phyloP scores from a whole-genome alignment of 1,140 invertebrate species.

The Camponotus floridanus region DNA sequence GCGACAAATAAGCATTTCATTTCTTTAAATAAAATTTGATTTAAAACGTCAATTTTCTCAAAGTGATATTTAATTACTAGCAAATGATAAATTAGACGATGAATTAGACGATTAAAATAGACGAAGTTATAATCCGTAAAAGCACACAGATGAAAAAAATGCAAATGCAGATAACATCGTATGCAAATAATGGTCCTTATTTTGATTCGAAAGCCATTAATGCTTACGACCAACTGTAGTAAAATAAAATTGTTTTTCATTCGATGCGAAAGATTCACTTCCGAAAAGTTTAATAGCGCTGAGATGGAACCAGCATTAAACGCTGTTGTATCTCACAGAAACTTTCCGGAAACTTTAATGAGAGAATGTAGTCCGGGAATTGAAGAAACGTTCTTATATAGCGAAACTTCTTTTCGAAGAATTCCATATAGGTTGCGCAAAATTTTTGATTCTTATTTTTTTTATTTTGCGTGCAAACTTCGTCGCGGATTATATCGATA shows the following conservation, averaged over 20 bases:
- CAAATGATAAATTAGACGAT: not conserved
- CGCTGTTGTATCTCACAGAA: conserved; percentile 50
- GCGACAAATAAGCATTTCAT: conserved; percentile 9
- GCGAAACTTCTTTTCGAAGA: conserved; percentile 37
- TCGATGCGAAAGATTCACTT: conserved; percentile 17
- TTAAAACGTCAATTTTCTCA: not conserved
- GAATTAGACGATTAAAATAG: not conserved
- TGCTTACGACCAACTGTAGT: not conserved
- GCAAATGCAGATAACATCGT: not conserved
- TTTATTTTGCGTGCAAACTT: conserved; percentile 31
- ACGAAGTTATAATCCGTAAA: not conserved
- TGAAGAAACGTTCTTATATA: conserved; percentile 62
- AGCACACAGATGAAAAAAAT: not conserved
- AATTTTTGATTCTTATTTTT: conserved; percentile 38
- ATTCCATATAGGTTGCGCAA: conserved; percentile 26
- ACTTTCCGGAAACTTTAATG: conserved; percentile 56
- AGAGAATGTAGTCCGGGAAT: conserved; percentile 60
- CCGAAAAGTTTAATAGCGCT: conserved; percentile 44
- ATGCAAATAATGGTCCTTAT: not conserved
- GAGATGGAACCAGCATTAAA: conserved; percentile 41
- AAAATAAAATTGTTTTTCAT: conserved; percentile 54
- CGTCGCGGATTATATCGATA: conserved; percentile 46
- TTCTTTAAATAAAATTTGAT: not conserved
- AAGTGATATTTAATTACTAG: not conserved
- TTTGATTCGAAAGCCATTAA: not conserved